These are phyloP conservation scores for Scyliorhinus canicula DNA, from an alignment of 2,797 vertebrate species.

Conservation along the genomic window DNA sequence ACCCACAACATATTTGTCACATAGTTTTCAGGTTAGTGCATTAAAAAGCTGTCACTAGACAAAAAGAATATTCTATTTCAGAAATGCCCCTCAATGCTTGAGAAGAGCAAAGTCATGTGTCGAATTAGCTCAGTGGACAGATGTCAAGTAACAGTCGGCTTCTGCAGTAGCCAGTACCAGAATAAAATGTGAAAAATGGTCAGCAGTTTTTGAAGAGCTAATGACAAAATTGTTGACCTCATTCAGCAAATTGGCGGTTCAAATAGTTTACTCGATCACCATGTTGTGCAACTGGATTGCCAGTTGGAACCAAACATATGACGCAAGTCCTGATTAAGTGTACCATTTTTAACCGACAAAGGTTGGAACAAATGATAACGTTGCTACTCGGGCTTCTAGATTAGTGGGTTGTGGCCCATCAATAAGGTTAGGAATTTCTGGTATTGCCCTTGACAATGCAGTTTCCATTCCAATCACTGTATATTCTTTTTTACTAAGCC, in stretches of 20 bases:
- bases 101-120: background rate
- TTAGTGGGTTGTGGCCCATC: background rate
- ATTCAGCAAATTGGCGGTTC: background rate
- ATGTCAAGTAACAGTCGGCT: background rate
- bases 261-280: background rate
- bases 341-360: background rate
- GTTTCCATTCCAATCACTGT: background rate
- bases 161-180: background rate
- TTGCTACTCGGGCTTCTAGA: background rate
- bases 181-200: background rate
- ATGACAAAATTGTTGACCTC: background rate
- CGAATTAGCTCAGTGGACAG: too few species aligned
- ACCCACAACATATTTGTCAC: background rate
- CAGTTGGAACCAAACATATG: slow-evolving; percentile 18
- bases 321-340: background rate
- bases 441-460: background rate
- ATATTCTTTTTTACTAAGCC: too few species aligned
- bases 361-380: background rate
- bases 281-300: background rate
- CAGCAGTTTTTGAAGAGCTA: background rate
- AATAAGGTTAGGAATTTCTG: background rate
- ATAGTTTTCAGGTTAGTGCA: background rate
- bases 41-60: background rate
- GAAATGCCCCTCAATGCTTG: background rate
- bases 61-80: background rate